phyloP scores from a whole-genome alignment of 2,113 vertebrate species.

The Murina feae region DNA sequence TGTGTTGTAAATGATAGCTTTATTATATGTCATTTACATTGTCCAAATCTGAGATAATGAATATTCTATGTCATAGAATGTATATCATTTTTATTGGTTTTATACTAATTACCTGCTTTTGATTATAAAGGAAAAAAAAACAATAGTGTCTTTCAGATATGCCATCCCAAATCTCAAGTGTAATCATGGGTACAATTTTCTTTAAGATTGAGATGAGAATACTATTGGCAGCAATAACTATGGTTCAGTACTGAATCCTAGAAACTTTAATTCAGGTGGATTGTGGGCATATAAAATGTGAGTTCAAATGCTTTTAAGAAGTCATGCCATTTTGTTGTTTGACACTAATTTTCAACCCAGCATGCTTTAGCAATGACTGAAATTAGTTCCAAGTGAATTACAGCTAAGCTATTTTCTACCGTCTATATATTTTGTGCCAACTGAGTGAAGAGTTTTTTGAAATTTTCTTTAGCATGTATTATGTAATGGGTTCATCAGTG shows the following conservation, averaged over 20 bases:
- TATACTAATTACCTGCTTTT: constrained; percentile 18
- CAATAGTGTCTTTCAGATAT: neutral
- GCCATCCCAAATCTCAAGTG: neutral
- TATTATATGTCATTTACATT: neutral
- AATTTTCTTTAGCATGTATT: constrained; percentile 23
- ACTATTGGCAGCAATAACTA: neutral
- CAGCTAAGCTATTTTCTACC: constrained; percentile 80
- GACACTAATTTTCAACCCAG: constrained; percentile 85
- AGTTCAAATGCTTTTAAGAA: constrained; percentile 81
- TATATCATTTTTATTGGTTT: neutral
- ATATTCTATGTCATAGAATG: neutral
- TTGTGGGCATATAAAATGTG: constrained; percentile 74
- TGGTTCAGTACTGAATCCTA: constrained; percentile 36
- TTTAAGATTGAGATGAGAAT: constrained; percentile 27
- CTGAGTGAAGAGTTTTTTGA: constrained; percentile 57
- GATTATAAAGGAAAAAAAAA: constrained; percentile 2
- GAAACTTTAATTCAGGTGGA: constrained; percentile 75
- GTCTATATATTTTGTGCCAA: constrained; percentile 73
- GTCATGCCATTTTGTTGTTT: constrained; percentile 80
- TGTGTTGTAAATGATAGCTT: neutral
- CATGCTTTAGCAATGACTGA: constrained; percentile 81
- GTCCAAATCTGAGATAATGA: neutral
- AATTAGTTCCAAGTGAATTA: constrained; percentile 84
- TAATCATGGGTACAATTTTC: neutral
- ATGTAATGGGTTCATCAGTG: neutral